phyloP scores from a whole-genome alignment of 2,113 vertebrate genomes.

The Callipepla squamata region DNA sequence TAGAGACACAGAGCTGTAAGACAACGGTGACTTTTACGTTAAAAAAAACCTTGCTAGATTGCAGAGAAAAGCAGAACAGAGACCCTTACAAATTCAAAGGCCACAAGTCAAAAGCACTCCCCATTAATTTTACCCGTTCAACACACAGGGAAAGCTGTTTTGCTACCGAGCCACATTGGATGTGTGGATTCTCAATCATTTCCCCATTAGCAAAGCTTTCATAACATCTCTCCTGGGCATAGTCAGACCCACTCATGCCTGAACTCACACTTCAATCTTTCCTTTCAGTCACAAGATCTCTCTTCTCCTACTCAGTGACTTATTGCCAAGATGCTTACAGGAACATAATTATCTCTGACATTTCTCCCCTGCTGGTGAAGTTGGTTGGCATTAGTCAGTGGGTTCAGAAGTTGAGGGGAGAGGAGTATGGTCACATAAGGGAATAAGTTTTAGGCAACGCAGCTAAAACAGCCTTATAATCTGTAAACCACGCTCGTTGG shows the following conservation, averaged over 20 bases:
- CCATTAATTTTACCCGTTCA: constrained; percentile 30
- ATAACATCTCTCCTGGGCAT: constrained; percentile 31
- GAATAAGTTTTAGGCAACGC: background rate
- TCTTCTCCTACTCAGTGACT: constrained; percentile 12
- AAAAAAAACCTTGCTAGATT: background rate
- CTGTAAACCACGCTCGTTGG: background rate
- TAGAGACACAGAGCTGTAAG: background rate
- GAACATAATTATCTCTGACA: constrained; percentile 20
- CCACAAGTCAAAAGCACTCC: constrained; percentile 35
- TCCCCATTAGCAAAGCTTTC: constrained; percentile 41
- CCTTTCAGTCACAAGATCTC: constrained; percentile 47
- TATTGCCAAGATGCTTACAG: background rate
- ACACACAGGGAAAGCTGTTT: background rate
- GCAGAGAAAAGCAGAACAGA: constrained; percentile 24
- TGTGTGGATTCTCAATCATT: constrained; percentile 54
- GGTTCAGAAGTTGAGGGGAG: background rate
- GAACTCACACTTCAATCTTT: constrained; percentile 41
- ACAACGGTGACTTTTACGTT: background rate
- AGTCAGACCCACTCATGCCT: constrained; percentile 17
- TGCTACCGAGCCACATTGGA: background rate
- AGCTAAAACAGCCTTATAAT: background rate
- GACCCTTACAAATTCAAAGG: constrained; percentile 33
- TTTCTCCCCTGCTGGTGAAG: constrained; percentile 13
- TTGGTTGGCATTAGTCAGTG: background rate
- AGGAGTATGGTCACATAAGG: background rate